Base-by-base conservation (phyloP, 2,113 vertebrate species). In the Candoia aspera region DNA sequence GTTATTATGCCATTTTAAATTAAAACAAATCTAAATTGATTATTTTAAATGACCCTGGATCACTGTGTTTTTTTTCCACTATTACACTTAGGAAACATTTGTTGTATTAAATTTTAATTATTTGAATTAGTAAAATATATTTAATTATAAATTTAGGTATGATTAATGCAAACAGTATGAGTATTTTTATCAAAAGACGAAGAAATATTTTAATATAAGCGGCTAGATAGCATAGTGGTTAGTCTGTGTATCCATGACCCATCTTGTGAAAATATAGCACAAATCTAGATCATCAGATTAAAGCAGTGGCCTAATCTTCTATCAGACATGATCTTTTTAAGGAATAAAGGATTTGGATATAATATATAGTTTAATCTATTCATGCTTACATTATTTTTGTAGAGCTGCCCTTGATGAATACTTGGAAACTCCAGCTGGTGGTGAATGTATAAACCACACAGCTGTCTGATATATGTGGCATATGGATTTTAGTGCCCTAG, bases 51-150 rank as follows among this genome's bases (percentile, higher is more conserved):
- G 86, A 92, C 68, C 55, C 37, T 59, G 42, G 68, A 84, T n/a
- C 68, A 92, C 19, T 60, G 29, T 49, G n/a, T n/a, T n/a, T 92
- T 88, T 83, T 42, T 19, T 42, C 11, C 37, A 49, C 29, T 54
- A 62, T 33, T 55, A 57, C 55, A 83, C 8, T 92, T 88, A 42
- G 49, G 33, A 91, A 87, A 29, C 53, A 91, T 49, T 60, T 84
- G 68, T 59, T 91, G 19, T 91, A 54, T 86, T 91, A 86, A 68
- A 91, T 86, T 86, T 59, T 86, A 86, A 91, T 86, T 86, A 86
- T 91, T 91, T 86, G 84, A 86, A 91, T 91, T 86, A 91, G 59
- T 49, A 91, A 46, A 86, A 57, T 58, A 86, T 62, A 49, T 58
- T 88, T 87, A 91, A 91, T 88, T 84, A 84, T 88, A 84, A 92